These are phyloP conservation scores for Galeruca laticollis DNA, from an alignment of 2,888 invertebrate genomes.

Conservation along the genomic window DNA sequence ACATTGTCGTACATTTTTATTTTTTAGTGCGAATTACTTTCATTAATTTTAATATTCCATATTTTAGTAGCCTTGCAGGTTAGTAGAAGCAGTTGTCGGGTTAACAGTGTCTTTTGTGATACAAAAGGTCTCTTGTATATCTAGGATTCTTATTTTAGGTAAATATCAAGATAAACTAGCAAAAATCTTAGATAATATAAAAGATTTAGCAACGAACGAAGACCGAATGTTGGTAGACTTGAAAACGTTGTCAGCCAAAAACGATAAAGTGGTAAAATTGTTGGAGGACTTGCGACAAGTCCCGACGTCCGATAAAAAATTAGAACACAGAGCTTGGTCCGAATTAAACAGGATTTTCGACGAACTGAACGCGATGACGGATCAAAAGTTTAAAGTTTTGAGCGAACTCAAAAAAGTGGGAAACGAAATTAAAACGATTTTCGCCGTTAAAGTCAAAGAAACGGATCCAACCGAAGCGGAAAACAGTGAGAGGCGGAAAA, in stretches of 20 bases:
- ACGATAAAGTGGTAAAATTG: constrained; percentile 56
- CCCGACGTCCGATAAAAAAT: constrained; percentile 41
- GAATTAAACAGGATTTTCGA: constrained; percentile 53
- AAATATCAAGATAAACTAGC: constrained; percentile 51
- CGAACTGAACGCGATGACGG: constrained; percentile 54
- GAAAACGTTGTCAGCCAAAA: constrained; percentile 55
- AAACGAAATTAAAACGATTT: constrained; percentile 52
- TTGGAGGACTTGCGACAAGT: constrained; percentile 47
- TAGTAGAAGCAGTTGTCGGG: no score
- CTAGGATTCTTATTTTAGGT: constrained; percentile 46
- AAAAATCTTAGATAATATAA: constrained; percentile 55
- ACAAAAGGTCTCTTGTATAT: no score
- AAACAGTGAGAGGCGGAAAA: constrained; percentile 49
- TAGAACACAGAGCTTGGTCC: constrained; percentile 50
- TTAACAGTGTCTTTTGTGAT: no score
- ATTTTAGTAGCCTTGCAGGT: no score
- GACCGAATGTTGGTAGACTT: constrained; percentile 56
- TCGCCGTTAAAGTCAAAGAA: constrained; percentile 45
- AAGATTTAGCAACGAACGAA: constrained; percentile 53
- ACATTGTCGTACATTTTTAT: no score
- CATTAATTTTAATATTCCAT: no score
- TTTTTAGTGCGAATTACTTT: no score
- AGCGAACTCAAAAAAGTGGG: constrained; percentile 53
- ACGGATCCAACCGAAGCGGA: constrained; percentile 4
- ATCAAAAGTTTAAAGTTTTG: constrained; percentile 54